Conservation (phyloP, 2,888 invertebrate genomes). For the Euspilapteryx auroguttella region DNA sequence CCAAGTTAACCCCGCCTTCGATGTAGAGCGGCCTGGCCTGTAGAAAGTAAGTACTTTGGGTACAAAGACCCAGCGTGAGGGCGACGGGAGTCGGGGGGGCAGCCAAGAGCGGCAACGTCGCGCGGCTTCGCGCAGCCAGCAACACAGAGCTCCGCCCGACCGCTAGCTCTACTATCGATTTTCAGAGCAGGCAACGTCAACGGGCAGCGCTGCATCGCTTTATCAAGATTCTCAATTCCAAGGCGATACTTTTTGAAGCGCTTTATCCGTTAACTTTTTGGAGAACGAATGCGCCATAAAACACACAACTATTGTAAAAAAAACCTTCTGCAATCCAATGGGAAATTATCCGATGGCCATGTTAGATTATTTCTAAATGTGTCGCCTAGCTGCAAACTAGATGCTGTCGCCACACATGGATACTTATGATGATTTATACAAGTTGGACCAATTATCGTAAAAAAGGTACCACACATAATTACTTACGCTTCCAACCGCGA, state of each 20-base stretch:
- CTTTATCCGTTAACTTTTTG: conserved; percentile 8
- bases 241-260: conserved; percentile 9
- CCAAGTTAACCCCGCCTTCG: conserved; percentile 26
- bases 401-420: too few species aligned
- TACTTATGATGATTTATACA: too few species aligned
- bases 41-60: conserved; percentile 18
- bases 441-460: too few species aligned
- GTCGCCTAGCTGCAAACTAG: too few species aligned
- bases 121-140: conserved; percentile 7
- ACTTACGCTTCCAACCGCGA: too few species aligned
- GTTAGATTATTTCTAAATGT: too few species aligned
- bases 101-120: conserved; percentile 28
- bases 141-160: conserved; percentile 13
- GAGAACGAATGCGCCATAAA: too few species aligned
- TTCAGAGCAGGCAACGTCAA: conserved; percentile 11
- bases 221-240: conserved; percentile 6
- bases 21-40: conserved; percentile 3
- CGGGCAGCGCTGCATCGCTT: conserved; percentile 15
- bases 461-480: too few species aligned
- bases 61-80: conserved; percentile 29
- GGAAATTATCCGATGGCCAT: too few species aligned
- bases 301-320: too few species aligned
- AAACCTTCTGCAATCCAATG: too few species aligned
- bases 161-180: too few species aligned
- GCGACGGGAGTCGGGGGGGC: conserved; percentile 15